These are phyloP conservation scores for Seira ritae DNA, from an alignment of 2,888 invertebrate genomes.

Conservation along the genomic window DNA sequence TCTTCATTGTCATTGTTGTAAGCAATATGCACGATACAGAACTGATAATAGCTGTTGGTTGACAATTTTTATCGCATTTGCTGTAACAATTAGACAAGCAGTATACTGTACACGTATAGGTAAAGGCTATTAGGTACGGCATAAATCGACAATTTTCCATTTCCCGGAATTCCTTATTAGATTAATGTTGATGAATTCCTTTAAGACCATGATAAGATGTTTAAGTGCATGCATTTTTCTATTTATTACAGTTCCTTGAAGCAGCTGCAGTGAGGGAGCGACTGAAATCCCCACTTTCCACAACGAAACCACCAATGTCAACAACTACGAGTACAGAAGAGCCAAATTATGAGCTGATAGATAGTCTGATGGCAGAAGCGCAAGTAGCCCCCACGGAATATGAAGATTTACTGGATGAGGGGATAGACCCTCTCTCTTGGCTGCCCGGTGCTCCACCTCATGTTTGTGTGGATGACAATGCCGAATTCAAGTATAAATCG, in stretches of 20 bases:
- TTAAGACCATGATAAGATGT: too few relatives aligned
- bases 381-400: conserved; percentile 56
- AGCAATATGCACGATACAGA: too few relatives aligned
- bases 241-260: conserved; percentile 46
- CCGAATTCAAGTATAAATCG: conserved; percentile 59
- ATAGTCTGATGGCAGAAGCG: conserved; percentile 37
- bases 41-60: too few relatives aligned
- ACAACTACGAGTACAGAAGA: conserved; percentile 46
- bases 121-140: too few relatives aligned
- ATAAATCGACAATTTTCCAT: too few relatives aligned
- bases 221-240: too few relatives aligned
- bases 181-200: too few relatives aligned
- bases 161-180: too few relatives aligned
- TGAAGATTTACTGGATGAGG: conserved; percentile 57
- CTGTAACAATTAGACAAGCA: too few relatives aligned
- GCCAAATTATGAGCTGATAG: conserved; percentile 55
- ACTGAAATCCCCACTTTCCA: conserved; percentile 26
- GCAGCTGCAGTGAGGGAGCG: conserved; percentile 41
- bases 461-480: conserved; percentile 65
- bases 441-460: conserved; percentile 60
- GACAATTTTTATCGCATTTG: too few relatives aligned
- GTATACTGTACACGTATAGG: too few relatives aligned
- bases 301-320: conserved; percentile 8
- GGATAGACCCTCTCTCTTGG: conserved; percentile 30
- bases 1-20: too few relatives aligned